Base-by-base conservation (phyloP, 2,888 invertebrate genomes). In the Ctenicera cuprea region DNA sequence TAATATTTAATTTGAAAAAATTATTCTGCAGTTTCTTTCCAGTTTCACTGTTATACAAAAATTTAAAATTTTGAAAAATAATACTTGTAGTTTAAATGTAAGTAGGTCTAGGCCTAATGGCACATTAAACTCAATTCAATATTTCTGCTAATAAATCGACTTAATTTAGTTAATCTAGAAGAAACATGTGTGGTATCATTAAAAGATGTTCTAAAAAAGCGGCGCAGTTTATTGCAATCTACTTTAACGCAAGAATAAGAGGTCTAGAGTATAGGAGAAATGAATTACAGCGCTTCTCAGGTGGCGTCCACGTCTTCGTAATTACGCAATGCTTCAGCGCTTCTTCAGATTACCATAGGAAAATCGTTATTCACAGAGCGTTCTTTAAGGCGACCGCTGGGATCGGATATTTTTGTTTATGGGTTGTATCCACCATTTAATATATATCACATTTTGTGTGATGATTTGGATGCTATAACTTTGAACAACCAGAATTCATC, bases 281-380 rank as follows among this genome's bases (percentile, higher is more conserved):
- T 71, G 57, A 64, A 64, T 64, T 64, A 64, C 71, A 57, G 64
- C 63, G 57, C 72, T 72, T 59, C 66, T 61, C 72, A 72, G 72
- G 72, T 72, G 72, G 72, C 61, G 66, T 72, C 72, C 66, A 70
- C 70, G 66, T 72, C 72, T 66, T 45, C 57, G 59, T 66, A 66
- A 72, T 72, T 72, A 72, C 66, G 66, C 72, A 72, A 72, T 72
- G 65, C 66, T 66, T 72, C 65, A 66, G 72, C 50, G 72, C 72
- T 72, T 65, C 65, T 66, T 66, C 66, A 66, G 66, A 72, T 72
- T 72, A 72, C 64, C 72, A 66, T 72, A 72, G 18, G 66, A 72
- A 72, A 72, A 72, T 72, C 66, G 61, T 72, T 72, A 66, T 66
- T 59, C 66, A 57, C 71, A 69, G 50, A 50, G n/a, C 62, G 52